Evolutionary conservation across 92 coral and sea anemone genomes (phyloP), one percentile per base, ranked within the genome.

Genomic region (Galaxea fascicularis): DNA sequence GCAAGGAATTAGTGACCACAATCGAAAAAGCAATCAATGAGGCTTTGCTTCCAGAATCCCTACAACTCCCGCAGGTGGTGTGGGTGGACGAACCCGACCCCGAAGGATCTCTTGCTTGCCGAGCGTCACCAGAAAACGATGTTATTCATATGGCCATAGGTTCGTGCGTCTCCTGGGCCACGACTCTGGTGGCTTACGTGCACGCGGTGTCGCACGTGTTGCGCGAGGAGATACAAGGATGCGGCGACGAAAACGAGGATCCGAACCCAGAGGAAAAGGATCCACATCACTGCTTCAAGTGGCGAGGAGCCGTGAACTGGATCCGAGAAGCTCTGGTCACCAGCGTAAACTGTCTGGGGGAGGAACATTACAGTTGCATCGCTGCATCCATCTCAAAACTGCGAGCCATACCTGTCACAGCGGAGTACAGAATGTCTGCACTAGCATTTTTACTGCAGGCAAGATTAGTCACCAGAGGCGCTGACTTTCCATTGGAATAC

Each of bases 141-240:
- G 10, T 12, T 39, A 46, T 49, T 25, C 8, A 2, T 35, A 2
- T 72, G 8, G 77, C 59, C 13, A 72, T 10, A 3, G 77, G 59
- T 18, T 72, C 77, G 35, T 72, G 30, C 39, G 77, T 72, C 58
- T 47, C 14, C 26, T 72, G 77, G 77, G 26, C 77, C 9, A 72
- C 77, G n/a, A 72, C 77, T 26, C n/a, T 72, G 17, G 7, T 72
- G 59, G 77, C 77, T 49, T 46, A 46, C 31, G 77, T 72, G 9
- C 77, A 72, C 31, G 77, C 77, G 6, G 17, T 46, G 30, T 46
- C 77, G 4, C 77, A 72, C 35, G 77, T 9, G 4, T 14, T 72
- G 5, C n/a, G n/a, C n/a, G 4, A 28, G 21, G 10, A 49, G 3
- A 10, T 0, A 3, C 16, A 41, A 31, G 13, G 1, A 29, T 8